A percentile compares a stretch with the other conserved stretches of the same genome.
Evolutionary conservation across 2,888 invertebrate species (phyloP).

Genomic region (Exocentrus adspersus): DNA sequence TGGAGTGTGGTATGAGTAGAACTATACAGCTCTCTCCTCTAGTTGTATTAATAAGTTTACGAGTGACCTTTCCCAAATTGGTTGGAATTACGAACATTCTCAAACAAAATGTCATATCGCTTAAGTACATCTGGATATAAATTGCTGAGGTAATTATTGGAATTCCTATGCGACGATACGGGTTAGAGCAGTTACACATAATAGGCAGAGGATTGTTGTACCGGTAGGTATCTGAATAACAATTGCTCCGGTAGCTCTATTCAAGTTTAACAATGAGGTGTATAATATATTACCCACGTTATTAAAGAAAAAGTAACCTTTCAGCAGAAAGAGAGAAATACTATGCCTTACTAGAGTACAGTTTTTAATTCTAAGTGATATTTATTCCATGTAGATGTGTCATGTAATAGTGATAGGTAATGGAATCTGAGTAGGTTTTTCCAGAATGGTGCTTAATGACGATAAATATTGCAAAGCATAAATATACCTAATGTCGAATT

Average conservation of each 20-base stretch:
- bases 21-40: too few species aligned
- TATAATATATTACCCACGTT: slow-evolving; percentile 37
- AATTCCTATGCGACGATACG: slow-evolving; percentile 22
- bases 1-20: too few species aligned
- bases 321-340: slow-evolving; percentile 12
- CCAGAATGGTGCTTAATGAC: too few species aligned
- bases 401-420: too few species aligned
- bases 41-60: too few species aligned
- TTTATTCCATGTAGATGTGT: slow-evolving; percentile 6
- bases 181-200: slow-evolving; percentile 26
- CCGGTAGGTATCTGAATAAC: slow-evolving; percentile 43
- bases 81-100: not conserved
- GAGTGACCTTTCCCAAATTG: too few species aligned
- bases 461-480: too few species aligned
- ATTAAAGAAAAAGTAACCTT: slow-evolving; percentile 27
- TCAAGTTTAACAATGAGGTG: slow-evolving; percentile 35
- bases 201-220: slow-evolving; percentile 34
- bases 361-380: slow-evolving; percentile 7
- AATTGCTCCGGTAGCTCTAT: slow-evolving; percentile 38
- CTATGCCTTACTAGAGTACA: slow-evolving; percentile 6
- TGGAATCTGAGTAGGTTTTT: too few species aligned
- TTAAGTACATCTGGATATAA: slow-evolving; percentile 20
- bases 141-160: slow-evolving; percentile 23
- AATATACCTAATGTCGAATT: too few species aligned
- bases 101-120: slow-evolving; percentile 5